Evolutionary conservation across 2,888 invertebrate genomes (phyloP).

Genomic region (Laothoe populi): DNA sequence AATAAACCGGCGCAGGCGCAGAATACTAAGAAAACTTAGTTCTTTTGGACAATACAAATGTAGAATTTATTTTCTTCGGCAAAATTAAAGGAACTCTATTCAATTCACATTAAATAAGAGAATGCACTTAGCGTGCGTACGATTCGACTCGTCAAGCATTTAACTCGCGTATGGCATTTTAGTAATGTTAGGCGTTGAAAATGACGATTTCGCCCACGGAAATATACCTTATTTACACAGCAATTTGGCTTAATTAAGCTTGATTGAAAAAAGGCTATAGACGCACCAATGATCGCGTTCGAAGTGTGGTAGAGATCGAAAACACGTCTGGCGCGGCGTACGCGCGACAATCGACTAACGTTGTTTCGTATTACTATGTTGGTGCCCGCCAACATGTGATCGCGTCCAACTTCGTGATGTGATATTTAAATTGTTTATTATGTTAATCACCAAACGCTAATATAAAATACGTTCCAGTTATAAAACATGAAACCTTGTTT

Average conservation of each 20-base stretch:
- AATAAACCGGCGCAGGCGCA: conserved; percentile 4
- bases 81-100: conserved; percentile 22
- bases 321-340: conserved; percentile 67
- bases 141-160: conserved; percentile 49
- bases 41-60: not conserved
- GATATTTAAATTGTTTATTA: conserved; percentile 52
- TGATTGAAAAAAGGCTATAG: conserved; percentile 38
- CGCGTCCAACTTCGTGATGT: conserved; percentile 66
- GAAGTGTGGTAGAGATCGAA: conserved; percentile 42
- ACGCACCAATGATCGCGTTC: conserved; percentile 69
- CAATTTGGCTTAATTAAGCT: conserved; percentile 30
- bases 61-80: not conserved
- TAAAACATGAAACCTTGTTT: not conserved
- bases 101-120: conserved; percentile 35
- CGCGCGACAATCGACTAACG: conserved; percentile 72
- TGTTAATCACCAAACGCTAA: conserved; percentile 21
- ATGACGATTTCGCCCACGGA: conserved; percentile 35
- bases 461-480: not conserved
- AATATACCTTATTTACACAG: conserved; percentile 35
- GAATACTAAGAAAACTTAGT: not conserved
- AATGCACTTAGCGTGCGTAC: conserved; percentile 47
- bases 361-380: conserved; percentile 58
- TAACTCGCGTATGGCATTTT: conserved; percentile 39
- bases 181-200: conserved; percentile 37
- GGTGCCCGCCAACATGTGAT: conserved; percentile 76